Evolutionary conservation across 1,140 invertebrate genomes (phyloP), one percentile per base, ranked within the genome.

Genomic region (Thaumetopoea pityocampa): DNA sequence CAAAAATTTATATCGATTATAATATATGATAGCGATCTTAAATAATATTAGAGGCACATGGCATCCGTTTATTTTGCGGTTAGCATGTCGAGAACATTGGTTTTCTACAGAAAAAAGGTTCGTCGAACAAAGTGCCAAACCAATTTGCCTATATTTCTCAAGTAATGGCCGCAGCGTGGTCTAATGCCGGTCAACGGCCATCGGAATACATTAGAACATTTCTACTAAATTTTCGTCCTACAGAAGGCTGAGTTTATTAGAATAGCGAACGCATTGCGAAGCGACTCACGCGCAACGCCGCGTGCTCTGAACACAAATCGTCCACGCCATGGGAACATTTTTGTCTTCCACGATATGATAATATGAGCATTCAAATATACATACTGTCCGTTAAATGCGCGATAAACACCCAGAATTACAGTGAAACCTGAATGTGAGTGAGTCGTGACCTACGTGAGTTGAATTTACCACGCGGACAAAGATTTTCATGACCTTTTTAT

Each of bases 191-290:
- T 80, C 80, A 78, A 72, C 62, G 69, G 72, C 73, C 73, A 77
- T 66, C 54, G 49, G 80, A 80, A 82, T 82, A 81, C 60, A 84
- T 84, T 79, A 80, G 69, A 74, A 73, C 71, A 80, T 79, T 84
- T 81, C 77, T 84, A 84, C 69, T 78, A 84, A 84, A 78, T 84
- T 84, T 84, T 84, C 80, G 80, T 84, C 80, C 80, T 80, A 84
- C 80, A 84, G 77, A 84, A 84, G 77, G 80, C 76, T 84, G 69
- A 67, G 72, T 84, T 84, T 79, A 73, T 81, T 80, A 84, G 80
- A 84, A 84, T 81, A 84, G 57, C 51, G 35, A 15, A 49, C 29
- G 51, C 71, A 82, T 84, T 77, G 76, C 61, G 60, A 82, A 49
- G 67, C 76, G 42, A 41, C 43, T 72, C 80, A 84, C 80, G 80